A percentile compares a stretch with the other conserved stretches of the same genome.
phyloP scores from a whole-genome alignment of 2,888 invertebrate species.

The Epistrophe eligans region DNA sequence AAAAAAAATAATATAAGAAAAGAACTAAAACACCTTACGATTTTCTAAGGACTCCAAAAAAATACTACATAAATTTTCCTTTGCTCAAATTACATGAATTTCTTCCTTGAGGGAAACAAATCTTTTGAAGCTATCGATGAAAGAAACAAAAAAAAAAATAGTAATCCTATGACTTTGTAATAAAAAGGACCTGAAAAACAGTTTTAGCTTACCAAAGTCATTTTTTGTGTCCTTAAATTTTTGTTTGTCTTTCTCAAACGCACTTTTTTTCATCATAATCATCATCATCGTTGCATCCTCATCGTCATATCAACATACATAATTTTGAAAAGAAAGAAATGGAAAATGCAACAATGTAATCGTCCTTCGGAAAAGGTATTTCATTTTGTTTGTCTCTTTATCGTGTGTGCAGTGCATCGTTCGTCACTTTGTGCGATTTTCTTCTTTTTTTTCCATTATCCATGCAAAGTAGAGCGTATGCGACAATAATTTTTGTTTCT shows the following conservation, averaged over 20 bases:
- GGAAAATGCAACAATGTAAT: conserved; percentile 57
- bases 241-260: conserved; percentile 38
- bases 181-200: conserved; percentile 21
- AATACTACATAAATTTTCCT: conserved; percentile 32
- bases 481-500: conserved; percentile 43
- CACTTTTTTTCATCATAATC: conserved; percentile 44
- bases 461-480: conserved; percentile 70
- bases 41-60: conserved; percentile 12
- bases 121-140: conserved; percentile 10
- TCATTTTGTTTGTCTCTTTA: conserved; percentile 31
- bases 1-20: background rate
- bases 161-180: conserved; percentile 44
- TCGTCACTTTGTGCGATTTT: conserved; percentile 59
- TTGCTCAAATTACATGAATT: conserved; percentile 61
- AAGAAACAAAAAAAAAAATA: background rate
- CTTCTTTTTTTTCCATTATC: conserved; percentile 54
- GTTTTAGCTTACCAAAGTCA: conserved; percentile 44
- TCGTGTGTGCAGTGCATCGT: conserved; percentile 16
- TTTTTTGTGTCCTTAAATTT: conserved; percentile 4
- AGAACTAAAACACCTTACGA: conserved; percentile 36
- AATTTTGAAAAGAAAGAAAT: background rate
- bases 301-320: conserved; percentile 1
- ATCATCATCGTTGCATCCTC: background rate
- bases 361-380: conserved; percentile 61
- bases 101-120: conserved; percentile 15